Base-by-base conservation (phyloP, 2,113 vertebrate genomes). In the Colistium nudipinnis region DNA sequence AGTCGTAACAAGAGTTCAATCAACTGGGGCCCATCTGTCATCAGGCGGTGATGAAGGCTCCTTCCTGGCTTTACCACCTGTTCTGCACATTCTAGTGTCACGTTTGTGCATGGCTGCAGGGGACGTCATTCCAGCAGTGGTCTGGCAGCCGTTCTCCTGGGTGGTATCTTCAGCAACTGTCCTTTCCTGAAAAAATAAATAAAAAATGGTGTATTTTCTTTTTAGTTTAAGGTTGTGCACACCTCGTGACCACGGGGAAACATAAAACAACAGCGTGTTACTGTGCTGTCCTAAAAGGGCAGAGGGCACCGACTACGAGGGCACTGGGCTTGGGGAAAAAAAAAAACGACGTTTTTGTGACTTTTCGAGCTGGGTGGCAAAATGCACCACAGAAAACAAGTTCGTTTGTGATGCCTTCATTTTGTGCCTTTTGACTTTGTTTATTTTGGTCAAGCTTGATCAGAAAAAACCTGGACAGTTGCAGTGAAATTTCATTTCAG, bases 1-100 rank as follows among this genome's bases (percentile, higher is more conserved):
- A 35, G n/a, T 39, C 41, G 22, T 9, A 25, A 53, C 33, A 36
- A 52, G 20, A 57, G 13, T 70, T 56, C 61, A 74, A 20, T 79
- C 63, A 67, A 12, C 31, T 35, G 19, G 52, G 51, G 45, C 62
- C 79, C 47, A 66, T 84, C 84, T 68, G 82, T 89, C 84, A 47
- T 71, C 84, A 43, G 61, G 43, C 75, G 72, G 84, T 83, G 88
- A 88, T 89, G 83, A 86, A 80, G 61, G 77, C 72, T 74, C 70
- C 47, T 9, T 74, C 70, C 47, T 9, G 12, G 52, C 66, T 72
- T 66, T 14, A 56, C 82, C 84, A 90, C 76, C 84, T 88, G 85
- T 63, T 80, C 78, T 41, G 56, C 47, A 59, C 62, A 62, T 68
- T 74, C 51, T 35, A 36, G 35, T 65, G 62, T 36, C 63, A 56